These are phyloP conservation scores for Xenopus tropicalis DNA, from an alignment of 2,113 vertebrate species.

Conservation along the genomic window UCB_Xtro_10.0 CM004443.2:72311501-72312000, in stretches of 20 bases:
- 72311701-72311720: conserved; percentile 48
- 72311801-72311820: neutral
- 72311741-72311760: conserved; percentile 48
- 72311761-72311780: conserved; percentile 45
- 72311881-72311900: too few relatives aligned
- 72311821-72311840: neutral
- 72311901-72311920: too few relatives aligned
- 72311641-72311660: conserved; percentile 55
- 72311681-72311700: conserved; percentile 52
- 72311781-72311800: conserved; percentile 25
- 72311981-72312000: too few relatives aligned
- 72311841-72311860: neutral
- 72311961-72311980: too few relatives aligned
- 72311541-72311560: conserved; percentile 47
- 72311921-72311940: too few relatives aligned
- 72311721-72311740: conserved; percentile 40
- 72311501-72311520: conserved; percentile 23
- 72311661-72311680: conserved; percentile 55
- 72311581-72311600: conserved; percentile 47
- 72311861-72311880: too few relatives aligned
- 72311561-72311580: conserved; percentile 50
- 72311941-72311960: too few relatives aligned
- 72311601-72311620: conserved; percentile 38
- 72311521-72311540: conserved; percentile 33
- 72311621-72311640: conserved; percentile 56